Evolutionary conservation across 1,140 invertebrate genomes (phyloP).

Genomic region (Odontomachus brunneus): DNA sequence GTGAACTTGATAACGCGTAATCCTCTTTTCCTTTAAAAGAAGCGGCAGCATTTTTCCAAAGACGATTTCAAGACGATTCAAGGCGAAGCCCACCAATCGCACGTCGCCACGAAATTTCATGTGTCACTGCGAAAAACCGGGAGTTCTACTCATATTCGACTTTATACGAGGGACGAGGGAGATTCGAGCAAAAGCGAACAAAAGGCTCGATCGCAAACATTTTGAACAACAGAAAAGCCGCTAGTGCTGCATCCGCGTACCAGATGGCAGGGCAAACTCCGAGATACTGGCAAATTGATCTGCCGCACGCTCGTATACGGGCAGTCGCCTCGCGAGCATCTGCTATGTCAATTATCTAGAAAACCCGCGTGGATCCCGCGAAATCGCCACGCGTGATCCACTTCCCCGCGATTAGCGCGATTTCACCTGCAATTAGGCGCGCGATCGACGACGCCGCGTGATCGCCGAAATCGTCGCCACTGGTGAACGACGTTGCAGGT

Average conservation of each 20-base stretch:
- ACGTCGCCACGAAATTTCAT: no score
- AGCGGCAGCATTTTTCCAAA: no score
- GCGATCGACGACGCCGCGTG: background rate
- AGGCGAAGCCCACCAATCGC: no score
- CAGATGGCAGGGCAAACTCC: constrained; percentile 70
- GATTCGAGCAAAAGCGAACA: background rate
- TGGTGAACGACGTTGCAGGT: constrained; percentile 7
- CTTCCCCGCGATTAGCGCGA: background rate
- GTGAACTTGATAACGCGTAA: no score
- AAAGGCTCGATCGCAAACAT: constrained; percentile 28
- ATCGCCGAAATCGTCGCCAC: constrained; percentile 21
- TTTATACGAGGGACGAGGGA: background rate
- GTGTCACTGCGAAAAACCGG: no score
- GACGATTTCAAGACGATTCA: no score
- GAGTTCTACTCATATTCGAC: no score
- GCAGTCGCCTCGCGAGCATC: constrained; percentile 57
- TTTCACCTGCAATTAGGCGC: background rate
- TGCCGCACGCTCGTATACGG: constrained; percentile 47
- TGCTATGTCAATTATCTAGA: constrained; percentile 52
- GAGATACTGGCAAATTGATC: constrained; percentile 68
- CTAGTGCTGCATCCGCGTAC: constrained; percentile 53
- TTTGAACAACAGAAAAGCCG: constrained; percentile 54
- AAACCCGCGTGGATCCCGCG: constrained; percentile 17
- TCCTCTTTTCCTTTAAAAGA: no score
- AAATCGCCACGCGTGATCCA: background rate